Conservation (phyloP, 2,797 vertebrate genomes). For the Myiothlypis coronata region DNA sequence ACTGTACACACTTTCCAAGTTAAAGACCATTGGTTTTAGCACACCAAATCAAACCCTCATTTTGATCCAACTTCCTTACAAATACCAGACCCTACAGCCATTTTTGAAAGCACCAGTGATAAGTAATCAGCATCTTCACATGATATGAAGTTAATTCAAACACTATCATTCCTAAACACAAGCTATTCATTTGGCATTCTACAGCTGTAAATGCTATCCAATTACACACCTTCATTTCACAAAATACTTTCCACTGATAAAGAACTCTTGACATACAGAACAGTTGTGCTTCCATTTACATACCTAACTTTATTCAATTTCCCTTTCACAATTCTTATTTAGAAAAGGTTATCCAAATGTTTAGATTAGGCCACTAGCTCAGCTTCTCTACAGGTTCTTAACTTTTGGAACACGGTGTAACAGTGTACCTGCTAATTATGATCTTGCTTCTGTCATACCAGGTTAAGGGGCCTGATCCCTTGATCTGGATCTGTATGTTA, state of each 20-base stretch:
- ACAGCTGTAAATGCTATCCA: background rate
- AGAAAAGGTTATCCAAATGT: background rate
- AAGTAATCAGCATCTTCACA: background rate
- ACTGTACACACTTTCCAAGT: background rate
- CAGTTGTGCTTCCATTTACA: background rate
- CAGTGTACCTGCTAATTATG: background rate
- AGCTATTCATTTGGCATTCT: background rate
- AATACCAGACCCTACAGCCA: background rate
- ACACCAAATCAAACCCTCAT: background rate
- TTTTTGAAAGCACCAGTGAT: background rate
- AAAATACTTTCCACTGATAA: background rate
- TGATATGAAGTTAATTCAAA: background rate
- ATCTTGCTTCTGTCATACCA: background rate
- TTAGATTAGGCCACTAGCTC: background rate
- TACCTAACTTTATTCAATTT: background rate
- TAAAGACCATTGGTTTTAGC: background rate
- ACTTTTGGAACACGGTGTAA: background rate
- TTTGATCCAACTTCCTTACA: background rate
- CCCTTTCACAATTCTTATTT: background rate
- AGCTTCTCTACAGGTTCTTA: background rate
- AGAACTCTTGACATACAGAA: background rate
- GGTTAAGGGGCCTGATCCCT: background rate
- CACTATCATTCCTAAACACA: background rate
- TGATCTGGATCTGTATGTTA: background rate
- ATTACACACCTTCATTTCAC: background rate